Evolutionary conservation across 2,888 invertebrate species (phyloP), one percentile per base, ranked within the genome.

Genomic region (Stegana nigrithorax): DNA sequence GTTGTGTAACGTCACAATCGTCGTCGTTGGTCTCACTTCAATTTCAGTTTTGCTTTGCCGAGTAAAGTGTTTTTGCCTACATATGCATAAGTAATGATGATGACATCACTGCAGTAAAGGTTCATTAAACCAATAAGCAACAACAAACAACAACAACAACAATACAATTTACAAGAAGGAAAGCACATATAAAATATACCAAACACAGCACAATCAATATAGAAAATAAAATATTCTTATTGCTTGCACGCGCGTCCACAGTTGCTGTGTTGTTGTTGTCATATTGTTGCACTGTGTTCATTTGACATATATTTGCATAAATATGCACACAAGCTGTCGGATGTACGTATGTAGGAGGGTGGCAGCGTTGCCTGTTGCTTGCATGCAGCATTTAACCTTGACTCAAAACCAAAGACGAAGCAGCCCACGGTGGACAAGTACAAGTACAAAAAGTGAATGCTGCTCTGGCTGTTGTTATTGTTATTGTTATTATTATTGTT

Each of bases 71-170:
- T n/a, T 32, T 8, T 32, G 32, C 32, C 8, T 32, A 32, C 32
- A 32, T 5, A 32, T 32, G 32, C 32, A 32, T 4, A 12, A 39
- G n/a, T 29, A 32, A 55, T 29, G 19, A 51, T 79, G 67, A 77
- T 75, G 73, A 76, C 75, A 75, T 36, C 21, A 10, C 26, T 8
- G n/a, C 21, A 17, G 36, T 32, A 26, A 23, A 62, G 59, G 70
- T 73, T 73, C 70, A 70, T 67, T 66, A 70, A 73, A 76, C 71
- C 66, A n/a, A n/a, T n/a, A n/a, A 47, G 36, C 51, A 51, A 55
- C 36, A 55, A 36, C 10, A 7, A 55, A 32, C 29, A 27, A 17
- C 26, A 29, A 10, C 12, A 55, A 21, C 23, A 55, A 21, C 14
- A 51, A 14, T 7, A 8, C 12, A 14, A 47, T 7, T 17, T 25